Evolutionary conservation across 2,113 vertebrate species (phyloP).

Genomic region (Panurus biarmicus): DNA sequence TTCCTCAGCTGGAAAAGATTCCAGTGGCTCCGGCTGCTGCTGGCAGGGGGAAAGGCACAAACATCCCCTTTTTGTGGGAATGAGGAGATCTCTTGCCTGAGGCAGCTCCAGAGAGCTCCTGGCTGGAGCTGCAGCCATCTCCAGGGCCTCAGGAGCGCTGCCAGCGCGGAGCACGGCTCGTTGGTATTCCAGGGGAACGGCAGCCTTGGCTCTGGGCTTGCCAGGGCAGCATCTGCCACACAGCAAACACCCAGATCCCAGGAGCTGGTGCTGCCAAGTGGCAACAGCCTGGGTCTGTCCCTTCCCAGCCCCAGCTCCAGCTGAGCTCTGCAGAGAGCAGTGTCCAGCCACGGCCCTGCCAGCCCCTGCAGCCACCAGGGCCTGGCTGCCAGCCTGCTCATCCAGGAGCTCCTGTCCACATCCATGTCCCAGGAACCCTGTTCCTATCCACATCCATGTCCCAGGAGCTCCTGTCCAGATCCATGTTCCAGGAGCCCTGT

Average conservation of each 20-base stretch:
- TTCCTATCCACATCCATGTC: background rate
- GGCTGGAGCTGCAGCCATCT: background rate
- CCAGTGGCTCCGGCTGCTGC: background rate
- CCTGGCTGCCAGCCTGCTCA: too few species aligned
- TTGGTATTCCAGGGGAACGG: background rate
- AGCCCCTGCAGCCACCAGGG: too few species aligned
- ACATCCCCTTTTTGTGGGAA: background rate
- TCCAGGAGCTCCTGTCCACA: background rate
- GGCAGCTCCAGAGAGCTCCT: background rate
- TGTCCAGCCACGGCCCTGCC: too few species aligned
- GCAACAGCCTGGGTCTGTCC: background rate
- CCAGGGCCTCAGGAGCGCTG: background rate
- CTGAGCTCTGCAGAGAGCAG: too few species aligned
- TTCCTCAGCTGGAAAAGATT: background rate
- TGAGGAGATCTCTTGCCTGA: background rate
- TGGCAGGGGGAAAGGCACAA: background rate
- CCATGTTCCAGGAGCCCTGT: background rate
- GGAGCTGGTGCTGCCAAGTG: background rate
- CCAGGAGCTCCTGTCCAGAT: background rate
- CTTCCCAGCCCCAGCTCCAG: background rate
- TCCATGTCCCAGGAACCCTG: background rate
- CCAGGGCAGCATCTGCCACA: constrained; percentile 7
- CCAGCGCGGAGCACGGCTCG: background rate
- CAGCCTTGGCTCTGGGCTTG: background rate
- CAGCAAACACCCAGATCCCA: background rate